These are phyloP conservation scores for Oxygymnocypris stewartii DNA, from an alignment of 2,113 vertebrate species.

Conservation along the genomic window DNA sequence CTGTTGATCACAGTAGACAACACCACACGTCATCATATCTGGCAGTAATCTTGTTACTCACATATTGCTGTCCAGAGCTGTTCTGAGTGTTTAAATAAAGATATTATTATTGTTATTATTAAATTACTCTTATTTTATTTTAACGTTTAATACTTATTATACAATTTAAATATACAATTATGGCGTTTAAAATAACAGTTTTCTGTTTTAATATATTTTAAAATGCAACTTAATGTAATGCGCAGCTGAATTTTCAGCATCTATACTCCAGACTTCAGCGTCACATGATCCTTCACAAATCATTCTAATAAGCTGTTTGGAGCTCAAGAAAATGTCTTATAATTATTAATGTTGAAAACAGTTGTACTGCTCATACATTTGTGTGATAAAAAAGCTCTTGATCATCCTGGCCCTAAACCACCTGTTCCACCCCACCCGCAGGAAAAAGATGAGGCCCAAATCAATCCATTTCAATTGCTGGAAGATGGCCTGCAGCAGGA, in stretches of 20 bases:
- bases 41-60: neutral
- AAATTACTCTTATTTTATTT: too few relatives aligned
- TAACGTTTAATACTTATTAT: neutral
- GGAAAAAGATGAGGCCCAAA: constrained; percentile 21
- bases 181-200: neutral
- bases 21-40: constrained; percentile 13
- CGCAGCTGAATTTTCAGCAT: too few relatives aligned
- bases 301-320: neutral
- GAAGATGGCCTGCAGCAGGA: constrained; percentile 31
- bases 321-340: neutral
- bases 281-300: neutral
- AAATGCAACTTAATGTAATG: neutral
- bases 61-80: neutral
- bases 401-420: constrained; percentile 31
- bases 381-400: neutral
- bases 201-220: neutral
- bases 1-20: constrained; percentile 32
- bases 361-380: neutral
- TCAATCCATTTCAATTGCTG: constrained; percentile 49
- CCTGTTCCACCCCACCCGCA: constrained; percentile 16
- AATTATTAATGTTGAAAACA: neutral
- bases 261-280: neutral
- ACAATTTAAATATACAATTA: neutral
- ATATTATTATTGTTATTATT: too few relatives aligned
- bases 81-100: neutral